Base-by-base conservation (phyloP, 2,888 invertebrate genomes). In the Parasteatoda lunata region DNA sequence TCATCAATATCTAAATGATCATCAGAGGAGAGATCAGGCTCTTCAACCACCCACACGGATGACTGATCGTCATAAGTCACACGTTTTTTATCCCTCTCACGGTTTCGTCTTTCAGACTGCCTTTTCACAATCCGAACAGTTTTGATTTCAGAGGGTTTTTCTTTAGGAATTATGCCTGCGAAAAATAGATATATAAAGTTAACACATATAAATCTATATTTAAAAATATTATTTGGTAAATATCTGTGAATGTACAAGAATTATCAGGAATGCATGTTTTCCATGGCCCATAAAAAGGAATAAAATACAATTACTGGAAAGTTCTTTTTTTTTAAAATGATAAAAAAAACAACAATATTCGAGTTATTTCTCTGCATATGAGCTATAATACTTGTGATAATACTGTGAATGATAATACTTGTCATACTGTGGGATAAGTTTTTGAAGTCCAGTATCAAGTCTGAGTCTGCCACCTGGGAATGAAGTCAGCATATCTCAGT, bases 121-220 rank as follows among this genome's bases (percentile, higher is more conserved):
- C 97, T 93, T 92, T 98, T 98, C 0, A 98, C 97, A 90, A 97
- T 97, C 86, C 97, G 94, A 30, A 98, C 97, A 0, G 97, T 97
- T 93, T 97, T 97, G 85, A 96, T 96, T 92, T 97, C 97, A 91
- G 89, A 95, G 94, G 92, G 92, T 88, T 96, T 96, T 91, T 97
- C 97, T 83, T 95, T 95, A 0, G 93, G 95, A 77, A 95, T 93
- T 90, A 95, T 94, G 86, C 94, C 95, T 95, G 91, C 91, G 89
- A 65, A 75, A 76, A 30, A 30, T 49, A n/a, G 5, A 54, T 68
- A 48, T 1, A 30, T 30, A 30, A 30, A 30, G 30, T 83, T 72
- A 64, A 66, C 75, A 73, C 79, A 5, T 15, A 45, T 52, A 69
- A 69, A 51, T 7, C 3, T 15, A 15, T n/a, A 79, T 52, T 88